These are phyloP conservation scores for Zonotrichia leucophrys DNA, from an alignment of 2,113 vertebrate genomes.

Conservation along the genomic window DNA sequence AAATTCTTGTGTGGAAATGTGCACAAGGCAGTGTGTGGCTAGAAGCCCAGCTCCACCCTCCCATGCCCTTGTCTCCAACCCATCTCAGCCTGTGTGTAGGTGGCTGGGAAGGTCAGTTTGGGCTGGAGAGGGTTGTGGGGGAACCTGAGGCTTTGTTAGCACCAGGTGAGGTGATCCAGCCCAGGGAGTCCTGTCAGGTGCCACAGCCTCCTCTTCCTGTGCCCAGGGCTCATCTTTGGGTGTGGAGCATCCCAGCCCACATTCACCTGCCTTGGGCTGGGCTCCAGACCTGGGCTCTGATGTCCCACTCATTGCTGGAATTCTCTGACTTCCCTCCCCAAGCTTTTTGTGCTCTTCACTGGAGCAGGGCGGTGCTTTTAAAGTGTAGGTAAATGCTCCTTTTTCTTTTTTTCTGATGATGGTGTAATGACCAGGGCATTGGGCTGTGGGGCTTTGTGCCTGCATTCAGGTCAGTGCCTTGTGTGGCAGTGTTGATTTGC, in stretches of 20 bases:
- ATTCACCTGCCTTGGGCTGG: not conserved
- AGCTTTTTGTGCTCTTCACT: not conserved
- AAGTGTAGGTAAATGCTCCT: not conserved
- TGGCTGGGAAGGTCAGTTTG: not conserved
- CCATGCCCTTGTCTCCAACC: not conserved
- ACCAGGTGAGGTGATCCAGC: not conserved
- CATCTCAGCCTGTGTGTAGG: rapidly evolving
- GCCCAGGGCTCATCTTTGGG: rapidly evolving
- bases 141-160: not conserved
- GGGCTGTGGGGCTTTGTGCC: not conserved
- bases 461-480: not conserved
- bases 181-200: not conserved
- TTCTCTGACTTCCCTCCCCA: not conserved
- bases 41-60: not conserved
- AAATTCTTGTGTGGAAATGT: not conserved
- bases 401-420: not conserved
- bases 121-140: not conserved
- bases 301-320: not conserved
- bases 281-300: not conserved
- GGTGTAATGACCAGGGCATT: not conserved
- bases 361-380: not conserved
- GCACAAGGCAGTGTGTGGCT: not conserved
- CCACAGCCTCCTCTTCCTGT: not conserved
- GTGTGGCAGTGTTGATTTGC: not conserved
- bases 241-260: not conserved